Conservation (phyloP, 2,113 vertebrate species). For the Pseudopodoces humilis region DNA sequence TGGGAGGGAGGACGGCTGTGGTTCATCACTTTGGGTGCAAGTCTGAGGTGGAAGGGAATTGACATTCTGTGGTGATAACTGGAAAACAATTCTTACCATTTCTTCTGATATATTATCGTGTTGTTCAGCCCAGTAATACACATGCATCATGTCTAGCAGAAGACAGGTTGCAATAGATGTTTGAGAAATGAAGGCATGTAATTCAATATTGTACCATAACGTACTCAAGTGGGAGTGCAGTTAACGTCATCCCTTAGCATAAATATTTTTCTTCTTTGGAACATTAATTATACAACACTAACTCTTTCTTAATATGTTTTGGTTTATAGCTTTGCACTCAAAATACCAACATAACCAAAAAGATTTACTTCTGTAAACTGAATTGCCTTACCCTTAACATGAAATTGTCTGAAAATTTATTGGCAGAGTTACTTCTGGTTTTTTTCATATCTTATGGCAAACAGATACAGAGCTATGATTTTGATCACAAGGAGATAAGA, state of each 20-base stretch:
- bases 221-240: background rate
- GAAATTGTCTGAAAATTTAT: background rate
- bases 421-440: background rate
- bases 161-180: background rate
- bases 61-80: background rate
- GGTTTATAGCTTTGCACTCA: background rate
- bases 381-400: background rate
- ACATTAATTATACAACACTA: background rate
- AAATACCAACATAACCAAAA: background rate
- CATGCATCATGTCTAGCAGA: background rate
- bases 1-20: background rate
- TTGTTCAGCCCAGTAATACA: background rate
- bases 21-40: background rate
- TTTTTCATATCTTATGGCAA: background rate
- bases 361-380: background rate
- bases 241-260: background rate
- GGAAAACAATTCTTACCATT: background rate
- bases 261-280: conserved; percentile 45
- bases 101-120: background rate
- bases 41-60: background rate
- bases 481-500: background rate
- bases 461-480: background rate
- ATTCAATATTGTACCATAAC: conserved; percentile 9
- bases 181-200: conserved; percentile 1
- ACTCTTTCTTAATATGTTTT: background rate